Base-by-base conservation (phyloP, 1,140 invertebrate species). In the Euwallacea fornicatus region DNA sequence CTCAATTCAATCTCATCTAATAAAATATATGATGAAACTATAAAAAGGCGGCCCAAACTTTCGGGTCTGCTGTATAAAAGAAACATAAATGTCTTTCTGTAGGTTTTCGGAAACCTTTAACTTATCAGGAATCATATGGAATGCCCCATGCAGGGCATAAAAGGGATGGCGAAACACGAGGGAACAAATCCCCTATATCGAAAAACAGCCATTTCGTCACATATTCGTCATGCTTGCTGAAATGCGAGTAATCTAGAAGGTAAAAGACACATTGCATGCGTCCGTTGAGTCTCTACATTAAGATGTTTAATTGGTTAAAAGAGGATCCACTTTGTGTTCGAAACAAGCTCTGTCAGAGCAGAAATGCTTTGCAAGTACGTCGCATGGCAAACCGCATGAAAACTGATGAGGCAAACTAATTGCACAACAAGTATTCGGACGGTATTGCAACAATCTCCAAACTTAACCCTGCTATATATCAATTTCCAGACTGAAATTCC, bases 181-280 rank as follows among this genome's bases (percentile, higher is more conserved):
- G 44, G 43, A 21, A 69, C 16, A 69, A 61, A 69, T 69, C 67
- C 67, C 59, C 15, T 41, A 69, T 60, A 69, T 62, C 42, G 43
- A 69, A 62, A 68, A 69, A 69, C 58, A 69, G 65, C 42, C 42
- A 67, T 67, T 67, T 67, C 58, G n/a, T 16, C 54, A 11, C 13
- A 67, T 21, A 67, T 67, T 58, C 65, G 65, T 67, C 55, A 67
- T 50, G 65, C n/a, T 56, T 15, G 42, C 41, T 56, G 54, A 59
- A 56, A 43, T 67, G 50, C 16, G 42, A 58, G n/a, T n/a, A n/a
- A n/a, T n/a, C 65, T 42, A 11, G 55, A 43, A 41, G 16, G 16
- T n/a, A 21, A 65, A 54, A 65, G 41, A 55, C 42, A 65, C 41
- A 64, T 43, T 9, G 44, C 4, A 33, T 7, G 11, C 1, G 21